Evolutionary conservation across 2,797 vertebrate genomes (phyloP), one percentile per base, ranked within the genome.

Genomic region (Columba guinea): DNA sequence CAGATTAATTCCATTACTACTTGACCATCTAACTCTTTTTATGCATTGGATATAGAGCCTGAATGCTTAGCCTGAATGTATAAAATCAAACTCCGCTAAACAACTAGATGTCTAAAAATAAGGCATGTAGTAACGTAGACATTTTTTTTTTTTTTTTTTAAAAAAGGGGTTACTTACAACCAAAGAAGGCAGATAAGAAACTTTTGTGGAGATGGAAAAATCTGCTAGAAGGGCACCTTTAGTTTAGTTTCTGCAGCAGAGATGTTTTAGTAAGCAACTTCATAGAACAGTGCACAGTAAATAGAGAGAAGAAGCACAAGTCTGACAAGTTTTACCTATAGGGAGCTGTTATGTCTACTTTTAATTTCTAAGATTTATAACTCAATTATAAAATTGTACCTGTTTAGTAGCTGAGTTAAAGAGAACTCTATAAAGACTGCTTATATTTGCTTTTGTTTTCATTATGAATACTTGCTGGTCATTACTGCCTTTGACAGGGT

Each of bases 111-210:
- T 55, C 35, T 80, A 34, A 69, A 88, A 92, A 11, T n/a, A 60
- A 59, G 4, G 3, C 9, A 10, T 32, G 4, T 21, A 37, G 24
- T 18, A 76, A 56, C 28, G 44, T 1, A 83, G 27, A 4, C 3
- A 87, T 71, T 48, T 15, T 44, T 44, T 44, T 44, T 41, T 41
- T 44, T 44, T 44, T 44, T 44, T 44, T 44, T 44, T 44, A 18
- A 15, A 7, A 41, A 71, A 10, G 0, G 2, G 1, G 1, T 26
- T 52, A 48, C 10, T 59, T 71, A 21, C 2, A 4, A 41, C 11
- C 21, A 51, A 55, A 70, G 28, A 30, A 85, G 9, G 4, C 11
- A 35, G 15, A 22, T n/a, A 6, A 10, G 4, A 84, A 77, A 51
- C 14, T 80, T 87, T 71, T 30, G 3, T 53, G 64, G 20, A 35